Conservation (phyloP, 2,113 vertebrate genomes). For the Hassar affinis region DNA sequence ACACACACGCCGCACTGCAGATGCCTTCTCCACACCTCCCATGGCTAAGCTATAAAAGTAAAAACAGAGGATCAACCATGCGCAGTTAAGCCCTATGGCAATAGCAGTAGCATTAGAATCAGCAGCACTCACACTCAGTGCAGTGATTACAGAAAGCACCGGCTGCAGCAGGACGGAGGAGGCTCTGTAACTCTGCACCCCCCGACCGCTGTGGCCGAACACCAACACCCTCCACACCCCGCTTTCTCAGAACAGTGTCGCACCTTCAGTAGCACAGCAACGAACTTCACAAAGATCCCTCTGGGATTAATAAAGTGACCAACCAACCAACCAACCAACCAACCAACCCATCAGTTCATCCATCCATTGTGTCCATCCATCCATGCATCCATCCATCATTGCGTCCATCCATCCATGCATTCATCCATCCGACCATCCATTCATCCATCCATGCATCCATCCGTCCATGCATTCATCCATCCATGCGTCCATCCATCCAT, state of each 20-base stretch:
- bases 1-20: constrained; percentile 40
- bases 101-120: neutral
- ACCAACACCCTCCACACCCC: neutral
- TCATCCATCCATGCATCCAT: too few species aligned
- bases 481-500: too few species aligned
- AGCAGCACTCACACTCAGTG: neutral
- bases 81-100: neutral
- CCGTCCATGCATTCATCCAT: too few species aligned
- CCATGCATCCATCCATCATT: too few species aligned
- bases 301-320: too few species aligned
- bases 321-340: too few species aligned
- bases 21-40: constrained; percentile 18
- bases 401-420: too few species aligned
- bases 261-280: neutral
- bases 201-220: too few species aligned
- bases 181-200: neutral
- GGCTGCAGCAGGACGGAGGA: neutral
- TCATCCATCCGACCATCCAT: too few species aligned
- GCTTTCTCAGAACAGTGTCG: neutral
- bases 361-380: too few species aligned
- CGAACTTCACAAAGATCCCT: too few species aligned
- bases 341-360: too few species aligned
- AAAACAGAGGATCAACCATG: neutral
- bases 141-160: neutral
- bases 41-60: constrained; percentile 9